Conservation (phyloP, 2,888 invertebrate species). For the Drosophila phalerata region DNA sequence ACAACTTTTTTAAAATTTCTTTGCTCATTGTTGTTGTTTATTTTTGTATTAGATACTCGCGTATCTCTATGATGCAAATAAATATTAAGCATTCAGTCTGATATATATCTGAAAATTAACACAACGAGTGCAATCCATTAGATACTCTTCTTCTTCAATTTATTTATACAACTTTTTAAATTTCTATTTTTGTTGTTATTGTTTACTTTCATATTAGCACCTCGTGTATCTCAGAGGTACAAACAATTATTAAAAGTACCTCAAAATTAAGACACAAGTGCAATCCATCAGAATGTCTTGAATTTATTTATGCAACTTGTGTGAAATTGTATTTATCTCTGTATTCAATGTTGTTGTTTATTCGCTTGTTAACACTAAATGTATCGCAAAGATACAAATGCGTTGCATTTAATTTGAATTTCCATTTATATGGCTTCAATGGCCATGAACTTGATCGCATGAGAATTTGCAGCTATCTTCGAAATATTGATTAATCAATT, state of each 20-base stretch:
- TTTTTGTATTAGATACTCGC: too few relatives aligned
- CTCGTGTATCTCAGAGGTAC: slow-evolving; percentile 16
- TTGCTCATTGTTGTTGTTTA: too few relatives aligned
- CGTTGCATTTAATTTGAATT: slow-evolving; percentile 40
- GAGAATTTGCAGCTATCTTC: slow-evolving; percentile 16
- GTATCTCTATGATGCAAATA: too few relatives aligned
- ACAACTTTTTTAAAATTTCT: too few relatives aligned
- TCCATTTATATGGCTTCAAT: slow-evolving; percentile 53
- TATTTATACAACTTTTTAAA: slow-evolving; percentile 25
- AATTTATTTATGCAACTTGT: slow-evolving; percentile 35
- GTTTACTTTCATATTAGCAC: slow-evolving; percentile 44
- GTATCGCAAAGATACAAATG: slow-evolving; percentile 37
- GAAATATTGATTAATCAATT: slow-evolving; percentile 16
- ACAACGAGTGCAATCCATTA: slow-evolving; percentile 20
- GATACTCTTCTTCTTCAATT: slow-evolving; percentile 7
- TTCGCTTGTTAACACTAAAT: slow-evolving; percentile 36
- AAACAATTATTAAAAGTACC: slow-evolving; percentile 8
- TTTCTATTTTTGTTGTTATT: slow-evolving; percentile 31
- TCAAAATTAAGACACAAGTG: slow-evolving; percentile 41
- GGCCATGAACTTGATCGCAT: slow-evolving; percentile 72
- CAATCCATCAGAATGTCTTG: slow-evolving; percentile 56
- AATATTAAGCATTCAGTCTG: too few relatives aligned
- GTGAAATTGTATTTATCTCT: slow-evolving; percentile 21
- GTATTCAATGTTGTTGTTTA: slow-evolving; percentile 46
- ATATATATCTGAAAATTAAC: slow-evolving; percentile 6